Evolutionary conservation across 2,113 vertebrate species (phyloP), one percentile per base, ranked within the genome.

Genomic region (Trachemys scripta): DNA sequence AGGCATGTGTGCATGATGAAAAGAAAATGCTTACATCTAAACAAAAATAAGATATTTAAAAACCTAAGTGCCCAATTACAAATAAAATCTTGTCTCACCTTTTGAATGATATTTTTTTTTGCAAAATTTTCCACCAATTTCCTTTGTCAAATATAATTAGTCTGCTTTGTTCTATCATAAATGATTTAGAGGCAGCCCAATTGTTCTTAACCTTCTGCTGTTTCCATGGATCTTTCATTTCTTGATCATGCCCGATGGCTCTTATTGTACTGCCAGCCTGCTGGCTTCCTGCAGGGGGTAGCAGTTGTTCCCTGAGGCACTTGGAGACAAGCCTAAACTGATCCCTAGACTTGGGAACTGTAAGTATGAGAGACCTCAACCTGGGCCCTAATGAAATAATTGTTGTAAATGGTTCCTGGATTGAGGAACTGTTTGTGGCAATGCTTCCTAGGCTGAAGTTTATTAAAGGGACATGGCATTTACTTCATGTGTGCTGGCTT

Each of bases 191-290:
- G 88, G n/a, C 42, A 87, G 5, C 69, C 78, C 19, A 45, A 11
- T 87, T 95, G n/a, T 78, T 80, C 42, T 87, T 11, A 19, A 59
- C 27, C 57, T 5, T 69, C 42, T 56, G 4, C 27, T 82, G 57
- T 57, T 79, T 89, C 1, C 27, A 19, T 35, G 2, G 65, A 29
- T 69, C 4, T 42, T 86, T 86, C 45, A 25, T 13, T 76, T 45
- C 88, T 85, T 10, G 16, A 31, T 91, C 17, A 83, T 65, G 12
- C 7, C 7, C 90, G 27, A 7, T 79, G 47, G 6, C 78, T 11
- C 3, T 1, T 2, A 9, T 1, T 76, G 0, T 14, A 1, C 22
- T 54, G 1, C 49, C 24, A 49, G 85, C 11, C n/a, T 42, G 5
- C 17, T 69, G 24, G 4, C n/a, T 82, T 1, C 1, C 82, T 8